phyloP scores from a whole-genome alignment of 2,888 invertebrate genomes.

The Pterostichus madidus region DNA sequence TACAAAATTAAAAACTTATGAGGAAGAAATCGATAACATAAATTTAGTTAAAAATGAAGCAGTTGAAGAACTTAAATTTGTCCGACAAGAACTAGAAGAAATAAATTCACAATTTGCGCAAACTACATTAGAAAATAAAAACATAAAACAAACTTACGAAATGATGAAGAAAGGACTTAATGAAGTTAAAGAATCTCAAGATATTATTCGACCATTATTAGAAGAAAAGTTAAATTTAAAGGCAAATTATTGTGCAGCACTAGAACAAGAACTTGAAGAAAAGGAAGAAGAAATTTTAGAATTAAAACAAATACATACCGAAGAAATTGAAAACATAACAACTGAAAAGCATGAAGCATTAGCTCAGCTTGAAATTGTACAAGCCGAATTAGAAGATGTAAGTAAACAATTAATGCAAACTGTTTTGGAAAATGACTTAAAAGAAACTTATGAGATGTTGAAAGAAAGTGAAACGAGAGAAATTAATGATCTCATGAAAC shows the following conservation, averaged over 20 bases:
- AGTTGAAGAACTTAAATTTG: constrained; percentile 27
- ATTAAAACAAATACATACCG: constrained; percentile 4
- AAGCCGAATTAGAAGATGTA: constrained; percentile 75
- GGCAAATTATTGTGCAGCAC: constrained; percentile 51
- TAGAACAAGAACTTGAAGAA: constrained; percentile 68
- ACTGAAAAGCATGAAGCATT: constrained; percentile 75
- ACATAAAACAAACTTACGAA: constrained; percentile 24
- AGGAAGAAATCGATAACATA: constrained; percentile 31
- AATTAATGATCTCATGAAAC: constrained; percentile 16
- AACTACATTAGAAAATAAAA: neutral
- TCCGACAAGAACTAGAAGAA: constrained; percentile 24
- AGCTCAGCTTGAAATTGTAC: constrained; percentile 21
- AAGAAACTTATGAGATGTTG: constrained; percentile 36
- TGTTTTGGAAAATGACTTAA: constrained; percentile 41
- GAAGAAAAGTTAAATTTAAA: constrained; percentile 42
- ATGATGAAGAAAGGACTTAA: constrained; percentile 14
- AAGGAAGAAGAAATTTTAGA: constrained; percentile 45
- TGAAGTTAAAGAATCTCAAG: constrained; percentile 35
- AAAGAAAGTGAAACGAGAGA: constrained; percentile 39
- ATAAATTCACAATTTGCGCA: constrained; percentile 9
- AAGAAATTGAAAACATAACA: constrained; percentile 75
- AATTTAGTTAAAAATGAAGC: constrained; percentile 35
- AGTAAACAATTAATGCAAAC: constrained; percentile 75
- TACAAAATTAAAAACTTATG: constrained; percentile 30
- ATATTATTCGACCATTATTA: constrained; percentile 36